Percentiles rank a stretch among this genome's conserved stretches.
phyloP scores from a whole-genome alignment of 2,797 vertebrate species.

The Trichosurus vulpecula region DNA sequence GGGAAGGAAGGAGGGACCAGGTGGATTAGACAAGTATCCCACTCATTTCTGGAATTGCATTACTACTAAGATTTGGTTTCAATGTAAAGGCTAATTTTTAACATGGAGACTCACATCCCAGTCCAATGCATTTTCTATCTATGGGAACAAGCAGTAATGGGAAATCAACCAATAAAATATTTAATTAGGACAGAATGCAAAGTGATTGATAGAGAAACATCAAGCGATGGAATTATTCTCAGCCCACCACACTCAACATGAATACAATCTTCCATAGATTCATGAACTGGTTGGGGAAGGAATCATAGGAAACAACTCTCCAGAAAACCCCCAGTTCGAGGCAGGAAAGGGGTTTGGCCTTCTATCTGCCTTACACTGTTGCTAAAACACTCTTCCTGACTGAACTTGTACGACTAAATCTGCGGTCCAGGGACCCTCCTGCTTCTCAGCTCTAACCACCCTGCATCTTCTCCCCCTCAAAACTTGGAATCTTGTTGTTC shows the following conservation, averaged over 20 bases:
- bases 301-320: neutral
- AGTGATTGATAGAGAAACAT: too few species aligned
- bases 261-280: neutral
- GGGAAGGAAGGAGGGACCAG: neutral
- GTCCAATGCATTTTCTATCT: neutral
- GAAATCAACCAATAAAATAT: neutral
- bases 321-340: neutral
- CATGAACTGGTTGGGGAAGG: neutral
- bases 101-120: neutral
- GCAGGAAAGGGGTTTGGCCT: neutral
- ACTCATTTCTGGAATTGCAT: neutral
- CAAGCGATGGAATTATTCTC: neutral
- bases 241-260: neutral
- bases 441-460: neutral
- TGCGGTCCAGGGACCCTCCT: neutral
- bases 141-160: neutral
- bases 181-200: neutral
- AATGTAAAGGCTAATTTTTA: neutral
- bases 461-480: neutral
- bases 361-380: neutral
- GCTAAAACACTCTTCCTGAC: neutral
- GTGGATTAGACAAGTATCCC: neutral
- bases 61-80: neutral
- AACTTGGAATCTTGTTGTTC: neutral
- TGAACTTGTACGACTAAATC: neutral